Conservation (phyloP, 92 coral and sea anemone species). For the Umimayanthus chanpuru region DNA sequence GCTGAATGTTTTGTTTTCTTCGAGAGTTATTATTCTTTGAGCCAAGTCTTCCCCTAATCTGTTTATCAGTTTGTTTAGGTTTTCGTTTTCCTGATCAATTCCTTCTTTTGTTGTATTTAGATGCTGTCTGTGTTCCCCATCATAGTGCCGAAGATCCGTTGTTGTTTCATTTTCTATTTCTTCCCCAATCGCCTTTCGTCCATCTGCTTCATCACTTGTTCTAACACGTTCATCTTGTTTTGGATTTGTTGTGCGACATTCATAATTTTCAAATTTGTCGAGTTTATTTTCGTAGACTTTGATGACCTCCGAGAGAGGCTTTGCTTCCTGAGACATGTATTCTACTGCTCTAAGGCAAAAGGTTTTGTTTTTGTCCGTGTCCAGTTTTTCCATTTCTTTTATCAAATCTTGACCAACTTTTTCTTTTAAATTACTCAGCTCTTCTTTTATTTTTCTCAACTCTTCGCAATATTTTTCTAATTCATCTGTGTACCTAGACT, state of each 20-base stretch:
- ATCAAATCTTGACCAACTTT: constrained; percentile 48
- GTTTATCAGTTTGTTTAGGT: constrained; percentile 1
- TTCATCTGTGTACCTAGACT: not conserved
- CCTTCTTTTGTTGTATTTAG: not conserved
- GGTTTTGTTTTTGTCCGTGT: not conserved
- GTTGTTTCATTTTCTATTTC: not conserved
- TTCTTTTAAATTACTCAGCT: not conserved
- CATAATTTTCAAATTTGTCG: not conserved
- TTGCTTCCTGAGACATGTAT: constrained; percentile 19
- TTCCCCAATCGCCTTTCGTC: not conserved
- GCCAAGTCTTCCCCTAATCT: constrained; percentile 33
- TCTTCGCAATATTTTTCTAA: not conserved
- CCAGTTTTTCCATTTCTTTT: constrained; percentile 46
- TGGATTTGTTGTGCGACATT: not conserved
- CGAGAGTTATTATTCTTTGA: not conserved
- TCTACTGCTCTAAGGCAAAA: constrained; percentile 11
- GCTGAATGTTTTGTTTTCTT: not conserved
- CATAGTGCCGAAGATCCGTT: not conserved
- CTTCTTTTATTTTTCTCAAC: not conserved
- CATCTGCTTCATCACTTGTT: not conserved
- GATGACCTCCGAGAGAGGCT: constrained; percentile 13
- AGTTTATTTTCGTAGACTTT: constrained; percentile 1
- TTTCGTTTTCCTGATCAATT: not conserved
- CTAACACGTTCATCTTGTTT: not conserved
- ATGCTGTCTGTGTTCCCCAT: not conserved